phyloP scores from a whole-genome alignment of 1,140 invertebrate species.

The Hesperophylax magnus region DNA sequence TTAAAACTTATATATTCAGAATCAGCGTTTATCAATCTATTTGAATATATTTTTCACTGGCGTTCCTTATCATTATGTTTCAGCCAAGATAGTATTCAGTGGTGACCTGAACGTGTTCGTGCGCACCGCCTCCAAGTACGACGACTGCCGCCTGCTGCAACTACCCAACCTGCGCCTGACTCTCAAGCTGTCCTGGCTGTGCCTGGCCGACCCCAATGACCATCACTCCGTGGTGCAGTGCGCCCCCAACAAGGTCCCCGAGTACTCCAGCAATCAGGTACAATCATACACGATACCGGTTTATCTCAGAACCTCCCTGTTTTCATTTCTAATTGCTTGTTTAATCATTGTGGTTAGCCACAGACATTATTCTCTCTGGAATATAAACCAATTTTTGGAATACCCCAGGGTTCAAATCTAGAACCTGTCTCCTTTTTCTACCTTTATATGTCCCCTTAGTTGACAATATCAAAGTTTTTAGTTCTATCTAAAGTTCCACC shows the following conservation, averaged over 20 bases:
- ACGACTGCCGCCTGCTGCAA: constrained; percentile 94
- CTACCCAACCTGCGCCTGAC: constrained; percentile 90
- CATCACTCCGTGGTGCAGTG: constrained; percentile 97
- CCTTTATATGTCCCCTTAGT: too few species aligned
- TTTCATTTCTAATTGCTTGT: not conserved
- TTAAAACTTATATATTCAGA: too few species aligned
- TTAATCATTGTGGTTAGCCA: too few species aligned
- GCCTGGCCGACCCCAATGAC: constrained; percentile 93
- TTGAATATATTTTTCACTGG: too few species aligned
- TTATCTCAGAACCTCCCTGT: not conserved
- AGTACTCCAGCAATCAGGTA: constrained; percentile 95
- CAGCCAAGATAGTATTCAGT: constrained; percentile 87
- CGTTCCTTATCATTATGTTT: constrained; percentile 46
- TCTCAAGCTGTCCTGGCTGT: constrained; percentile 92
- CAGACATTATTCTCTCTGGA: too few species aligned
- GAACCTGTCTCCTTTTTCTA: too few species aligned
- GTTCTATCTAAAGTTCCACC: too few species aligned
- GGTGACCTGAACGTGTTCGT: constrained; percentile 92
- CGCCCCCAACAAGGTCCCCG: constrained; percentile 96
- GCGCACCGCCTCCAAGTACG: constrained; percentile 97
- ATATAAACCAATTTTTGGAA: too few species aligned
- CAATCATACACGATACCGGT: not conserved
- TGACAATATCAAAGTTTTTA: too few species aligned
- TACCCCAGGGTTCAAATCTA: too few species aligned
- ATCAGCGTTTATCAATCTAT: too few species aligned